phyloP scores from a whole-genome alignment of 64 coral and sea anemone species.

The Stylophora pistillata region DNA sequence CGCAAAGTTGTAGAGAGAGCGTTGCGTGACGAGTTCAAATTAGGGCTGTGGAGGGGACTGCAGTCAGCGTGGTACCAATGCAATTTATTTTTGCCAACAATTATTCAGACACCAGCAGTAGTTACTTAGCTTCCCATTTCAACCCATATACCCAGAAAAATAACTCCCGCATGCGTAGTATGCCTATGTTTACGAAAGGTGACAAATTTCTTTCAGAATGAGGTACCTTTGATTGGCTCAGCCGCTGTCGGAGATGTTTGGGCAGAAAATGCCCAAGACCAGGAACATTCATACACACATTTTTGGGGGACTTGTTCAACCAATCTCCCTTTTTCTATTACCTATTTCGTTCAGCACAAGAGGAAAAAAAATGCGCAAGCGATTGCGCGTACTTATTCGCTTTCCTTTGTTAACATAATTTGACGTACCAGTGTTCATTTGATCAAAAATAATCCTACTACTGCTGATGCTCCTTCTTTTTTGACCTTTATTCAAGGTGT shows the following conservation, averaged over 20 bases:
- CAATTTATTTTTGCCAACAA: too few species aligned
- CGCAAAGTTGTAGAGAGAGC: too few species aligned
- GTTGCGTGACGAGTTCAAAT: too few species aligned
- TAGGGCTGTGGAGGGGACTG: too few species aligned
- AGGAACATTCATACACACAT: not conserved
- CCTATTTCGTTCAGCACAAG: not conserved
- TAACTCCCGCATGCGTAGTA: too few species aligned
- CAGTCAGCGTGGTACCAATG: too few species aligned
- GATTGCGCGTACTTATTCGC: not conserved
- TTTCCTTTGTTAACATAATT: conserved; percentile 13
- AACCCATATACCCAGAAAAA: too few species aligned
- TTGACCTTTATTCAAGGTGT: too few species aligned
- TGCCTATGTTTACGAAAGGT: not conserved
- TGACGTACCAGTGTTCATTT: not conserved
- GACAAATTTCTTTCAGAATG: conserved; percentile 11
- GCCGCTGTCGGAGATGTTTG: not conserved
- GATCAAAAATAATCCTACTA: not conserved
- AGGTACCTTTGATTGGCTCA: not conserved
- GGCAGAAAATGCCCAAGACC: not conserved
- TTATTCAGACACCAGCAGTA: too few species aligned
- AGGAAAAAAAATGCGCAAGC: not conserved
- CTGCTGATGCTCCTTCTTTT: not conserved
- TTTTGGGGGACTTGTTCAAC: not conserved
- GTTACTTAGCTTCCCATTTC: too few species aligned
- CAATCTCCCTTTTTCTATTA: too few species aligned